Evolutionary conservation across 2,888 invertebrate genomes (phyloP).

Genomic region (Arrhopalites spinosus): DNA sequence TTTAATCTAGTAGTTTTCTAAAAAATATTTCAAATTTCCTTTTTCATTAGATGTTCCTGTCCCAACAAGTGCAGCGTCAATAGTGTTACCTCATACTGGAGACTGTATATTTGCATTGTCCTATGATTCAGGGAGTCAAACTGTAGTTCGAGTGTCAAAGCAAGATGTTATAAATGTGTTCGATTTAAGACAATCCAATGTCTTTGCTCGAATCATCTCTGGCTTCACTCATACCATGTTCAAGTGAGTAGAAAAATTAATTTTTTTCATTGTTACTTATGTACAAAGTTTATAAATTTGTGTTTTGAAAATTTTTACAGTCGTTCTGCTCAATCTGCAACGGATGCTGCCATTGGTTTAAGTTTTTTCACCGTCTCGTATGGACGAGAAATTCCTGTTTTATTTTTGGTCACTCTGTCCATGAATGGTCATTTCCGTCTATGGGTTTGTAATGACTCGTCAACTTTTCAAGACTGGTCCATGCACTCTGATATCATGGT

Average conservation of each 20-base stretch:
- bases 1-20: conserved; percentile 46
- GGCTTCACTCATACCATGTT: conserved; percentile 48
- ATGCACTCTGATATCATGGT: conserved; percentile 44
- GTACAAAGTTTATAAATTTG: too few relatives aligned
- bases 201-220: conserved; percentile 49
- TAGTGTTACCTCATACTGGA: conserved; percentile 45
- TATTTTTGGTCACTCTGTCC: conserved; percentile 50
- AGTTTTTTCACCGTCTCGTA: conserved; percentile 46
- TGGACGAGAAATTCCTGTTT: conserved; percentile 29
- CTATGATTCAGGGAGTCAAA: conserved; percentile 52
- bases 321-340: conserved; percentile 21
- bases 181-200: conserved; percentile 53
- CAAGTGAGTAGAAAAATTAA: conserved; percentile 35
- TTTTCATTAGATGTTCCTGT: conserved; percentile 51
- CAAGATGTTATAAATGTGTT: conserved; percentile 48
- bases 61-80: conserved; percentile 49
- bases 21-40: not conserved
- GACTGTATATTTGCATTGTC: conserved; percentile 54
- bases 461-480: conserved; percentile 47
- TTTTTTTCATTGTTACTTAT: too few relatives aligned
- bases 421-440: conserved; percentile 53
- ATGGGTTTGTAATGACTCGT: conserved; percentile 44
- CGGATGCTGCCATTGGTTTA: conserved; percentile 53
- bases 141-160: conserved; percentile 47
- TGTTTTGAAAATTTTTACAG: conserved; percentile 27